Evolutionary conservation across 2,113 vertebrate genomes (phyloP), one percentile per base, ranked within the genome.

Genomic region (Nothobranchius furzeri): DNA sequence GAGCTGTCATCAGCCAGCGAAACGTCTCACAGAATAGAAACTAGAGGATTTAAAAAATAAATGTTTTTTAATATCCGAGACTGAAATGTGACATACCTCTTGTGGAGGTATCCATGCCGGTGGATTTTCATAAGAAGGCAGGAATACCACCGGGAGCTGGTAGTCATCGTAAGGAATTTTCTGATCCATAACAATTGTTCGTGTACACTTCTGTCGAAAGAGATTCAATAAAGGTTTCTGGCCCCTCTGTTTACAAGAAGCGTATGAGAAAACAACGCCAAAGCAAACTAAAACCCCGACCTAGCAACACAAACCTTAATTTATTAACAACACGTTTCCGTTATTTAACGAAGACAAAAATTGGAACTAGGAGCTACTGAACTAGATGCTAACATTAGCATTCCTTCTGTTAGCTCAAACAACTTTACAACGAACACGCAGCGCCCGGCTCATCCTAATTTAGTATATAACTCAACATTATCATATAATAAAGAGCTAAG

Each of bases 61-160:
- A 53, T 12, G 9, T 3, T 24, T 63, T 63, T 43, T 12, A 51
- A 60, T 6, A 2, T 12, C 30, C 12, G n/a, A 17, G 8, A n/a
- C 5, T 58, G 55, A 25, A 4, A 35, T 55, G 42, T 61, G 14
- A 0, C 89, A 50, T 76, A 96, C 96, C 92, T 98, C 96, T 30
- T 97, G 95, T 17, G 94, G 90, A 10, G 96, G 93, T 40, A 96
- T 96, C 96, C 96, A 98, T 10, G 95, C 94, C 24, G 96, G 96
- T 0, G 96, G 96, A 66, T 94, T 96, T 85, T 98, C 96, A 74
- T 98, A 98, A 1, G 95, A 94, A 42, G 96, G 96, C 72, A 98
- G 88, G 80, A 98, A 98, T 0, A 98, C 96, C 72, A 98, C 96
- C 0, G 95, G 96, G 51, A 94, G 91, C 58, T 93, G 93, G 84